Conservation (phyloP, 2,888 invertebrate genomes). For the Diplolepis rosae region DNA sequence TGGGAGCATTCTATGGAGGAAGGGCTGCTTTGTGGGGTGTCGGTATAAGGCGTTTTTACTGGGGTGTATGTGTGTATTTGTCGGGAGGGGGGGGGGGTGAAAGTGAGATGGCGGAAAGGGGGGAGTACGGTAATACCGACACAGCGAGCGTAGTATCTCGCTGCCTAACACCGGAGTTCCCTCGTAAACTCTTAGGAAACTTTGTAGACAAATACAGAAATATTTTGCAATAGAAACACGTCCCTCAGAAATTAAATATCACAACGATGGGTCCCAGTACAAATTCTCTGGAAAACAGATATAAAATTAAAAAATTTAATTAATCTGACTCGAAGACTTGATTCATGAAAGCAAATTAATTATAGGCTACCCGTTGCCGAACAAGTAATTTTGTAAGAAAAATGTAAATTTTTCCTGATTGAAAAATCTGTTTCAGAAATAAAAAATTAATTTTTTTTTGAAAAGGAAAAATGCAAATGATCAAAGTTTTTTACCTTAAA, state of each 20-base stretch:
- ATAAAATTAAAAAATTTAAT: no score
- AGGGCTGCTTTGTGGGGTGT: conserved; percentile 47
- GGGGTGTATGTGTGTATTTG: conserved; percentile 30
- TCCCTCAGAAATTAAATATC: conserved; percentile 68
- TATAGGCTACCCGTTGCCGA: no score
- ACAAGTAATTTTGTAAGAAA: no score
- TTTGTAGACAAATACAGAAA: conserved; percentile 70
- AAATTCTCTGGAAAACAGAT: neutral
- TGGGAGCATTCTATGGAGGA: conserved; percentile 28
- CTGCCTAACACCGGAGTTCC: conserved; percentile 62
- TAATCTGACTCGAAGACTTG: no score
- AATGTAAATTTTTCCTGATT: no score
- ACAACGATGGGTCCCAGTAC: conserved; percentile 54
- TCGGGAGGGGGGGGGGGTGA: conserved; percentile 37
- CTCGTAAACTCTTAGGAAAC: conserved; percentile 69
- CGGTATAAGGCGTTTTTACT: conserved; percentile 25
- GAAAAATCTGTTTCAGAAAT: no score
- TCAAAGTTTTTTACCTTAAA: no score
- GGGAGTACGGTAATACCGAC: conserved; percentile 54
- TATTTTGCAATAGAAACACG: conserved; percentile 70
- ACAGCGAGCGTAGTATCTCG: conserved; percentile 57
- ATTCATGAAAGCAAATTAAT: no score
- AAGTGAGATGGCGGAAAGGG: conserved; percentile 52
- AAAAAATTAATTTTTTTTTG: no score
- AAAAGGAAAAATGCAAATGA: no score